Base-by-base conservation (phyloP, 2,113 vertebrate genomes). In the Vanacampus margaritifer region DNA sequence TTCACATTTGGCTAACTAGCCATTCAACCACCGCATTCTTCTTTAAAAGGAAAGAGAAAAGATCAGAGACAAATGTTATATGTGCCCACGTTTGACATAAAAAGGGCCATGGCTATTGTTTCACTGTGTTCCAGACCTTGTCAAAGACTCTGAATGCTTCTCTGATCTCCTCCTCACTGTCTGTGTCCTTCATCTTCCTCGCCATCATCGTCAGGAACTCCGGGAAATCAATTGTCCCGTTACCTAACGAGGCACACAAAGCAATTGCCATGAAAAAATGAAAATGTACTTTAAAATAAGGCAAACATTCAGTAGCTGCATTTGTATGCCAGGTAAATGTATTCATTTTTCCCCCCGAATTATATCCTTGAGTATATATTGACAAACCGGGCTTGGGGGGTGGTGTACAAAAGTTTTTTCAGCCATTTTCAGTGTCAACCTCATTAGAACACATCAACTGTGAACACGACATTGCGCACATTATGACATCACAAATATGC, bases 141-240 rank as follows among this genome's bases (percentile, higher is more conserved):
- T 96, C 94, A 23, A 96, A 96, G 74, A 96, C 94, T 32, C 94
- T 86, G 87, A 96, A 95, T 0, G 95, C 94, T 91, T 96, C 94
- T 77, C 94, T 88, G 81, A 95, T 96, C 87, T 96, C 94, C 85
- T 96, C 94, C 86, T 96, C 94, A 0, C 95, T 96, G 88, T 96
- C 95, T 0, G 94, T 96, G 32, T 96, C 95, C 79, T 96, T 96
- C 94, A 96, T 96, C 90, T 96, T 96, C 51, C 94, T 90, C 4
- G 93, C 95, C 95, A 96, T 95, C 95, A 96, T 95, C 78, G 94
- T 96, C 67, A 96, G 86, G 83, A 96, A 95, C 88, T 95, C 94
- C 0, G 95, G 95, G 79, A 96, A 96, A 79, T 96, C 94, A 45
- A 96, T 95, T 53, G 94, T 96, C 41, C 95, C 94, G 0, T 96